Base-by-base conservation (phyloP, 2,797 vertebrate species). In the Artibeus lituratus region DNA sequence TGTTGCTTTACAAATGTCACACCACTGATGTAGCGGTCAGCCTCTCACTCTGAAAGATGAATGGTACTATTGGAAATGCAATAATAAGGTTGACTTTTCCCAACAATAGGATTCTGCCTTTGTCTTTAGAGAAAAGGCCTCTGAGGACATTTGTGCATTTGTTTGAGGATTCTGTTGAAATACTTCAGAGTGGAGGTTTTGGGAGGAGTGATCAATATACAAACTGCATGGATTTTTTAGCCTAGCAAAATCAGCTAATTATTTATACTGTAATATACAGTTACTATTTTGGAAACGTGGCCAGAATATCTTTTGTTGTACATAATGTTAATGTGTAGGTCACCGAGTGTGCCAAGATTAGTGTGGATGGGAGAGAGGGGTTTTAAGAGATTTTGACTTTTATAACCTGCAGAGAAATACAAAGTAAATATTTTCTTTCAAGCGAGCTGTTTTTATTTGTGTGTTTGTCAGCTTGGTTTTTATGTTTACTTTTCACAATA, bases 111-210 rank as follows among this genome's bases (percentile, higher is more conserved):
- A 98, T 98, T 98, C 97, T 98, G 98, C 97, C 98, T 98, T 98
- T 98, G 98, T 99, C 98, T 98, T 98, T 98, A 93, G 98, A 98
- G 97, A 96, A 98, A 97, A 98, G 98, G 98, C 98, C 98, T 98
- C 98, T 96, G 96, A 98, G 98, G 98, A 98, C 57, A 95, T 97
- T 98, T 84, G 98, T 98, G 97, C 93, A 1, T 98, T 98, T 98
- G 97, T 98, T 98, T 97, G 96, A 98, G 97, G 88, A 94, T 98
- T 97, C 95, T 86, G 90, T 39, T 89, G 97, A 87, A 98, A 95
- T 97, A 53, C 97, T 98, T 94, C 91, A 1, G 0, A 97, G 96
- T 97, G 94, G 88, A 96, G 97, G 94, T 94, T 97, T 97, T 81
- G 72, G 97, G 95, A 95, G 83, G 96, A 98, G 96, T 95, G 96